These are phyloP conservation scores for Chlamydotis undulata DNA, from an alignment of 2,113 vertebrate species.

Conservation along the genomic window DNA sequence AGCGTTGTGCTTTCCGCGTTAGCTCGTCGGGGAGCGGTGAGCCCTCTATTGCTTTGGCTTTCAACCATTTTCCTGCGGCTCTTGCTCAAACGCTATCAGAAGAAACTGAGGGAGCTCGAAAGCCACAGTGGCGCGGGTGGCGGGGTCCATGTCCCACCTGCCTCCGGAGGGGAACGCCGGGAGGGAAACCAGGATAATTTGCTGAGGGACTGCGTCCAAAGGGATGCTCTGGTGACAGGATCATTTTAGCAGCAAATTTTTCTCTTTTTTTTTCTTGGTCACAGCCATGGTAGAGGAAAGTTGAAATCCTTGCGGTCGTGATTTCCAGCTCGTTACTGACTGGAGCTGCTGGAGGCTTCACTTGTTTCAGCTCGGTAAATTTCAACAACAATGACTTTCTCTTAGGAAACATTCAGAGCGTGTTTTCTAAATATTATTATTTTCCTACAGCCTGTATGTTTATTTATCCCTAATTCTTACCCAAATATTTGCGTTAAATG, in stretches of 20 bases:
- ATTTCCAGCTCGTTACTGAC: neutral
- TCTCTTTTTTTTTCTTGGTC: neutral
- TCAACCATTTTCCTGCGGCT: neutral
- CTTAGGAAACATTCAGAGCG: neutral
- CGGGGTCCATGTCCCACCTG: neutral
- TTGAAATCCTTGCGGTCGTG: neutral
- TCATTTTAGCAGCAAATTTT: neutral
- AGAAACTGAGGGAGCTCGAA: neutral
- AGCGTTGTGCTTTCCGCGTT: neutral
- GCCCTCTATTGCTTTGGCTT: neutral
- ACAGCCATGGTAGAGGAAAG: neutral
- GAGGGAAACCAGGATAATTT: neutral
- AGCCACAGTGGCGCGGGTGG: rapidly evolving
- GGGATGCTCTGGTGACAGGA: neutral
- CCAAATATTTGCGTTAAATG: neutral
- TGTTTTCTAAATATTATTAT: neutral
- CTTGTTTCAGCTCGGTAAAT: neutral
- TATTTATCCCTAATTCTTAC: neutral
- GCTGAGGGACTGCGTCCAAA: neutral
- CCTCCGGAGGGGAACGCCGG: neutral
- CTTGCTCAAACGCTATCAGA: neutral
- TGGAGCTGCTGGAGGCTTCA: neutral
- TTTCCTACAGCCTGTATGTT: neutral
- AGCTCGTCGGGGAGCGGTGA: neutral
- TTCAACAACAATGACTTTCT: neutral